phyloP scores from a whole-genome alignment of 2,113 vertebrate genomes.

The Thryonomys swinderianus region DNA sequence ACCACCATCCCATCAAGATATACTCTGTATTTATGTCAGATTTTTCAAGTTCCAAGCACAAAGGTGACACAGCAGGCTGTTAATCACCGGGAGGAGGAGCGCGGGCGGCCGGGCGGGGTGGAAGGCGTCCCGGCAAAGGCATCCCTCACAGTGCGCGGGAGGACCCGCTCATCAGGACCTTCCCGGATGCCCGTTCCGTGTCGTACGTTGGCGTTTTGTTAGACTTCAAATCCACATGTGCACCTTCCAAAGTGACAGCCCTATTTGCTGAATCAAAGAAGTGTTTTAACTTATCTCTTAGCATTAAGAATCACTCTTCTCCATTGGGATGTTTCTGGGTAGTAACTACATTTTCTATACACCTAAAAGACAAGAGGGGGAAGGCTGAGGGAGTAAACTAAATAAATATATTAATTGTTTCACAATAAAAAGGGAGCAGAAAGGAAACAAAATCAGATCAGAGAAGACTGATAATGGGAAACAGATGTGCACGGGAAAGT shows the following conservation, averaged over 20 bases:
- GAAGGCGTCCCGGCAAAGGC: constrained; percentile 41
- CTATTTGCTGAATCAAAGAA: constrained; percentile 73
- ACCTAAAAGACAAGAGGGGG: neutral
- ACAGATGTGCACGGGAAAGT: constrained; percentile 66
- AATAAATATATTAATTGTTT: constrained; percentile 65
- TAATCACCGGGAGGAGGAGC: constrained; percentile 57
- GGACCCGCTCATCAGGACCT: constrained; percentile 34
- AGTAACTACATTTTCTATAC: constrained; percentile 19
- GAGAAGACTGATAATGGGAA: constrained; percentile 69
- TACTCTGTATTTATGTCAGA: constrained; percentile 67
- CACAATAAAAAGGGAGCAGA: constrained; percentile 62
- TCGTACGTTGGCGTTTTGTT: constrained; percentile 67
- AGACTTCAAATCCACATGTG: constrained; percentile 63
- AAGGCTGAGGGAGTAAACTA: constrained; percentile 41
- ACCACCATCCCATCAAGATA: constrained; percentile 43
- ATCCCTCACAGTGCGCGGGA: constrained; percentile 42
- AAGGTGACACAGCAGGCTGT: constrained; percentile 56
- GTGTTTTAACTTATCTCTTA: constrained; percentile 42
- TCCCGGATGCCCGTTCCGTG: constrained; percentile 48
- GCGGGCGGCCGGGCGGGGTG: neutral
- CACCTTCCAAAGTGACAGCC: constrained; percentile 57
- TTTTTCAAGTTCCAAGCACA: constrained; percentile 76
- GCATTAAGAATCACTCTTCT: constrained; percentile 41
- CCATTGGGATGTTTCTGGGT: constrained; percentile 22
- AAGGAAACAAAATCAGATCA: constrained; percentile 57